Evolutionary conservation across 2,113 vertebrate genomes (phyloP).

Genomic region (Chaenocephalus aceratus): DNA sequence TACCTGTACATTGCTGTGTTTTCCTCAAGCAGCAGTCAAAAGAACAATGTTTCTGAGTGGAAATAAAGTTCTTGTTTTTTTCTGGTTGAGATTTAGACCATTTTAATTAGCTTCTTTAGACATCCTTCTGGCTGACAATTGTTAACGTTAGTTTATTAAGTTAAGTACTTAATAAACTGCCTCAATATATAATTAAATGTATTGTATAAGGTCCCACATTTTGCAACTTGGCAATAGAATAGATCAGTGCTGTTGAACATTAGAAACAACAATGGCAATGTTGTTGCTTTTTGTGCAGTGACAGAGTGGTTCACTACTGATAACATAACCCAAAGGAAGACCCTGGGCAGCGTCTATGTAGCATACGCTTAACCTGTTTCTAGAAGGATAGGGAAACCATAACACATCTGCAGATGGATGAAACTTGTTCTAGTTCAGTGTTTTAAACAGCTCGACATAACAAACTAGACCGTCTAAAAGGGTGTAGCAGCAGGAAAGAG

Average conservation of each 20-base stretch:
- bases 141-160: no score
- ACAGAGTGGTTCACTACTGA: constrained; percentile 22
- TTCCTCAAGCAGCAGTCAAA: constrained; percentile 3
- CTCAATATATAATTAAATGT: neutral
- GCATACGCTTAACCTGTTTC: constrained; percentile 27
- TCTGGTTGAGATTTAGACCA: no score
- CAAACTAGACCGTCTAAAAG: constrained; percentile 4
- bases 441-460: constrained; percentile 21
- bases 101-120: neutral
- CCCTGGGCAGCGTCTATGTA: constrained; percentile 21
- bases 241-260: neutral
- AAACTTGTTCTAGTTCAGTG: constrained; percentile 36
- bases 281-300: constrained; percentile 1
- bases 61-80: neutral
- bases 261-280: no score
- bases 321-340: constrained; percentile 49
- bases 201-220: constrained; percentile 5
- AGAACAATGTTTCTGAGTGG: neutral
- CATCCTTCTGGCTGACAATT: neutral
- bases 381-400: constrained; percentile 25
- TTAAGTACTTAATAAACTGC: neutral
- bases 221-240: neutral
- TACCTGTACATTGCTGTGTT: constrained; percentile 3
- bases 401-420: constrained; percentile 1
- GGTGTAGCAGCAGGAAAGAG: neutral